Conservation (phyloP, 1,140 invertebrate genomes). For the Wasmannia auropunctata region DNA sequence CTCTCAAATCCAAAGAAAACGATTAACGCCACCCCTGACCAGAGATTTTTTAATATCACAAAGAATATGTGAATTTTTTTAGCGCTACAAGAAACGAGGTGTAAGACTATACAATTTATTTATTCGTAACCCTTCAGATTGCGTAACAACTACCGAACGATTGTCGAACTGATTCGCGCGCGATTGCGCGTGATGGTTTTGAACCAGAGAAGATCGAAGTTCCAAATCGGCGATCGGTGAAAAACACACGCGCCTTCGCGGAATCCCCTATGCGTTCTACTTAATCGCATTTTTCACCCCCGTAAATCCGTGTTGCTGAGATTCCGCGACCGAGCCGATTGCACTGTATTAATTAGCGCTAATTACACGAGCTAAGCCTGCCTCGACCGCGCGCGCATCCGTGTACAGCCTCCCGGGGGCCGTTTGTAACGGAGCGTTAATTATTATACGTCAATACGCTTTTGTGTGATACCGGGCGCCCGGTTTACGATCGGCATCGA, state of each 20-base stretch:
- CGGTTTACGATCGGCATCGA: constrained; percentile 68
- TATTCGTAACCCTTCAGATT: background rate
- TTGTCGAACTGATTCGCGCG: background rate
- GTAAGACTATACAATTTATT: background rate
- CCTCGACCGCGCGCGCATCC: constrained; percentile 42
- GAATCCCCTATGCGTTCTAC: background rate
- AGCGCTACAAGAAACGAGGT: background rate
- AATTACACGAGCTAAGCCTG: constrained; percentile 73
- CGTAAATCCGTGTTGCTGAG: constrained; percentile 2
- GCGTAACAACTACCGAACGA: background rate
- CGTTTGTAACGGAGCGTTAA: constrained; percentile 71
- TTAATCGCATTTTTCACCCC: background rate
- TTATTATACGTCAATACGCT: constrained; percentile 67
- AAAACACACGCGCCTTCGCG: background rate
- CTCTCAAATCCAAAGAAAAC: background rate
- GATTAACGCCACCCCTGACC: no score
- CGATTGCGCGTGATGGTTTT: background rate
- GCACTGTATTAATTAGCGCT: constrained; percentile 73
- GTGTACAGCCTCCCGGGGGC: constrained; percentile 16
- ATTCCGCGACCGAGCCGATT: constrained; percentile 19
- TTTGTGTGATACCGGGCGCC: constrained; percentile 35
- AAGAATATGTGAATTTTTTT: background rate
- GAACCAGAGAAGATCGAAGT: background rate
- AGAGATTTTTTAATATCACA: no score
- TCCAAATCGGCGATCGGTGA: background rate